phyloP scores from a whole-genome alignment of 2,113 vertebrate genomes.

The Plotosus lineatus region DNA sequence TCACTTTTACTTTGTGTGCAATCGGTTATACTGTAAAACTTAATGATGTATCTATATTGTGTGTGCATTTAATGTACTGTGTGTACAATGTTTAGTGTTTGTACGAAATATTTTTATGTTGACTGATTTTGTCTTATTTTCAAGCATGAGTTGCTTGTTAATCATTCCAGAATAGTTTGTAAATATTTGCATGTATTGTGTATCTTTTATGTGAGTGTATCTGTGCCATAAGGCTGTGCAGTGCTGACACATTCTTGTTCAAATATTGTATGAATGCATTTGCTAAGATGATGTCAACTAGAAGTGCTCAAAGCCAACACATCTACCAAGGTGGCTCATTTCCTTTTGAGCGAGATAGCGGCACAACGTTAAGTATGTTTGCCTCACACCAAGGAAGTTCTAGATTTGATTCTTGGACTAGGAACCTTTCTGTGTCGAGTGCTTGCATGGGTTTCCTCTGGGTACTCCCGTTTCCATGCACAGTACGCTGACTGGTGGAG shows the following conservation, averaged over 20 bases:
- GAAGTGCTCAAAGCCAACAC: too few relatives aligned
- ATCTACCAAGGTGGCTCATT: too few relatives aligned
- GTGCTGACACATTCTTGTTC: not conserved
- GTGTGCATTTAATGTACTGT: conserved; percentile 13
- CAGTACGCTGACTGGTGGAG: too few relatives aligned
- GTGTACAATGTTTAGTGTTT: conserved; percentile 11
- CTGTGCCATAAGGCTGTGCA: conserved; percentile 2
- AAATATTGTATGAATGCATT: not conserved
- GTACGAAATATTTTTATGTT: not conserved
- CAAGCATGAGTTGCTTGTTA: not conserved
- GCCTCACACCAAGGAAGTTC: too few relatives aligned
- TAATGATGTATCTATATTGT: not conserved
- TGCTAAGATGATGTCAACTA: not conserved
- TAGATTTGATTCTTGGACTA: too few relatives aligned
- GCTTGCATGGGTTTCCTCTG: too few relatives aligned
- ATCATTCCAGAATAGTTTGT: not conserved
- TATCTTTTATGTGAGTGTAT: conserved; percentile 5
- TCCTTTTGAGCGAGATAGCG: too few relatives aligned
- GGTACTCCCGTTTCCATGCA: too few relatives aligned
- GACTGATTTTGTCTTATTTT: not conserved
- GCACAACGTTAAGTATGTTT: too few relatives aligned
- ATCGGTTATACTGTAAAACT: not conserved
- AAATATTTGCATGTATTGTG: not conserved
- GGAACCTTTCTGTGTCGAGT: too few relatives aligned
- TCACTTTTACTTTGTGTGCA: not conserved